Evolutionary conservation across 2,113 vertebrate species (phyloP).

Genomic region (Thomomys bottae): DNA sequence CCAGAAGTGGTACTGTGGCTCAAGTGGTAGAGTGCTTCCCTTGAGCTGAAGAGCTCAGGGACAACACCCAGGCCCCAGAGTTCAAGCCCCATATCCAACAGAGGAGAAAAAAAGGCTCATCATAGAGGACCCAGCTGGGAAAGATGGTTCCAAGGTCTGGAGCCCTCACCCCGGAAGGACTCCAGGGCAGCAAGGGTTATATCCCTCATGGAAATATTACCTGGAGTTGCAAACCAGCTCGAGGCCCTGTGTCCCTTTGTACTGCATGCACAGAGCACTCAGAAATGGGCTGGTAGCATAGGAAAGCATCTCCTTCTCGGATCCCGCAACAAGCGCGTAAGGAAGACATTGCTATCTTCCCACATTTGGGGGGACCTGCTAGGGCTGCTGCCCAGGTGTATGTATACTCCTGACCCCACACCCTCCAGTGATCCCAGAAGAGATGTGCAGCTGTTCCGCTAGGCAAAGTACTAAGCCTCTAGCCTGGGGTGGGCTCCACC

Average conservation of each 20-base stretch:
- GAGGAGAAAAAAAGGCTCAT: too few species aligned
- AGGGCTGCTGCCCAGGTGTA: background rate
- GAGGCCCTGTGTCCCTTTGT: background rate
- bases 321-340: accelerated
- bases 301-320: background rate
- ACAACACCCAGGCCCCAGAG: too few species aligned
- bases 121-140: background rate
- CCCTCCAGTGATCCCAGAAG: background rate
- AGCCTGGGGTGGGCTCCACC: background rate
- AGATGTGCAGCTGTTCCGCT: background rate
- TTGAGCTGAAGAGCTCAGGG: too few species aligned
- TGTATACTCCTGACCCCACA: background rate
- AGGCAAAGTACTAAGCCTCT: background rate
- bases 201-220: background rate
- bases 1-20: too few species aligned
- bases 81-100: too few species aligned
- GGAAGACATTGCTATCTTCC: background rate
- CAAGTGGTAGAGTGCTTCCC: too few species aligned
- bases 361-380: background rate
- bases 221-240: background rate
- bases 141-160: background rate
- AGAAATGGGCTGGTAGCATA: background rate
- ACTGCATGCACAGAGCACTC: accelerated
- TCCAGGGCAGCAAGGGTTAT: background rate
- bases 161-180: background rate